Conservation (phyloP, 2,888 invertebrate genomes). For the Eristalis pertinax region DNA sequence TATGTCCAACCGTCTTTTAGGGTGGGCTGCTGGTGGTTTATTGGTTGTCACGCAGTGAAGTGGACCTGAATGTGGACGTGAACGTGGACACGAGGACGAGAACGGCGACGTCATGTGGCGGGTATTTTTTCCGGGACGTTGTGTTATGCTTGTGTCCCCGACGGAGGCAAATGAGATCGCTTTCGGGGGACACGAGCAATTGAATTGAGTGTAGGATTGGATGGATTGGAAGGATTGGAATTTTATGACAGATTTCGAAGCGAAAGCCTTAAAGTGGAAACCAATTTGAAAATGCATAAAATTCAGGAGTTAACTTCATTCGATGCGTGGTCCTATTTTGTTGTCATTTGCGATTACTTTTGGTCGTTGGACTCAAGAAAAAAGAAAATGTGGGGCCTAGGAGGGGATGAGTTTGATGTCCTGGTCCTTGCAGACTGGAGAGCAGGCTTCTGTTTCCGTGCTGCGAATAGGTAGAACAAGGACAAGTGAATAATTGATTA, state of each 20-base stretch:
- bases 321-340: neutral
- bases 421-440: too few relatives aligned
- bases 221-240: neutral
- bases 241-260: neutral
- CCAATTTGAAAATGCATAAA: neutral
- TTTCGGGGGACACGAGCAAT: neutral
- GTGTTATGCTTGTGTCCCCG: too few relatives aligned
- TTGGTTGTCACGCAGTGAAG: neutral
- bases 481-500: too few relatives aligned
- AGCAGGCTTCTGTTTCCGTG: too few relatives aligned
- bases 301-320: neutral
- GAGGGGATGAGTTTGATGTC: too few relatives aligned
- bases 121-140: too few relatives aligned
- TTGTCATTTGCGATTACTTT: neutral
- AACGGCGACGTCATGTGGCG: too few relatives aligned
- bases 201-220: neutral
- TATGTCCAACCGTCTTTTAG: neutral
- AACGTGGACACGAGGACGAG: neutral
- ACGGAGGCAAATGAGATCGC: neutral
- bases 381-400: too few relatives aligned
- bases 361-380: too few relatives aligned
- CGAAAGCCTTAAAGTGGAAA: neutral
- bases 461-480: too few relatives aligned
- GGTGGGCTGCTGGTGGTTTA: neutral
- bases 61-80: neutral